Evolutionary conservation across 2,797 vertebrate genomes (phyloP).

Genomic region (Dipus sagitta): DNA sequence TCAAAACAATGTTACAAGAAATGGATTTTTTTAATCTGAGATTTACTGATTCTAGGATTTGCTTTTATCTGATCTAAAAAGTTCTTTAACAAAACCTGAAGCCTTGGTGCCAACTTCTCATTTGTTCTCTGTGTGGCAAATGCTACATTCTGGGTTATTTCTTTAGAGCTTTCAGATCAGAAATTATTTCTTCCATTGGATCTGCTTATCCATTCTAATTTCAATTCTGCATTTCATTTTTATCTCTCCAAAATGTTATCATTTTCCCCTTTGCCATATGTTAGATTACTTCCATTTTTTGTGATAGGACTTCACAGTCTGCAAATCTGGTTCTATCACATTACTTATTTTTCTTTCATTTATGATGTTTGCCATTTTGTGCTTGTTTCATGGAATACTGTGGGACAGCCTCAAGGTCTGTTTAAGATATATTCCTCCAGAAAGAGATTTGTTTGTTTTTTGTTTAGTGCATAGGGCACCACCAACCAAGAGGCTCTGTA

Average conservation of each 20-base stretch:
- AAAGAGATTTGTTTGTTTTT: neutral
- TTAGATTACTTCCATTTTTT: neutral
- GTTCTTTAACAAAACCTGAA: too few relatives aligned
- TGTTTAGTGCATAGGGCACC: neutral
- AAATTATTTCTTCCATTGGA: neutral
- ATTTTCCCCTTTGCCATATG: neutral
- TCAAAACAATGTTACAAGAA: too few relatives aligned
- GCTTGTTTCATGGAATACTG: neutral
- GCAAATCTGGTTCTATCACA: neutral
- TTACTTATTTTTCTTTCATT: too few relatives aligned
- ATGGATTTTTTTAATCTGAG: too few relatives aligned
- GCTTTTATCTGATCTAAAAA: too few relatives aligned
- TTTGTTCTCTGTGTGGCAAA: neutral
- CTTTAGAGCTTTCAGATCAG: neutral
- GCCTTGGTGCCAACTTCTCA: too few relatives aligned
- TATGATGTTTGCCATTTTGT: slow-evolving; percentile 15
- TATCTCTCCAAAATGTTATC: neutral
- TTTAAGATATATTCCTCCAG: neutral
- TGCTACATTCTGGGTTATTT: neutral
- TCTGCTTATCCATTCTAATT: neutral
- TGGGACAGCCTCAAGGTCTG: neutral
- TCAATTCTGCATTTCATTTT: neutral
- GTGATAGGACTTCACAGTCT: neutral
- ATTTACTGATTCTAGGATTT: too few relatives aligned
- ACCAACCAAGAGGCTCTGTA: neutral